Conservation (phyloP, 2,113 vertebrate species). For the Rutilus rutilus region DNA sequence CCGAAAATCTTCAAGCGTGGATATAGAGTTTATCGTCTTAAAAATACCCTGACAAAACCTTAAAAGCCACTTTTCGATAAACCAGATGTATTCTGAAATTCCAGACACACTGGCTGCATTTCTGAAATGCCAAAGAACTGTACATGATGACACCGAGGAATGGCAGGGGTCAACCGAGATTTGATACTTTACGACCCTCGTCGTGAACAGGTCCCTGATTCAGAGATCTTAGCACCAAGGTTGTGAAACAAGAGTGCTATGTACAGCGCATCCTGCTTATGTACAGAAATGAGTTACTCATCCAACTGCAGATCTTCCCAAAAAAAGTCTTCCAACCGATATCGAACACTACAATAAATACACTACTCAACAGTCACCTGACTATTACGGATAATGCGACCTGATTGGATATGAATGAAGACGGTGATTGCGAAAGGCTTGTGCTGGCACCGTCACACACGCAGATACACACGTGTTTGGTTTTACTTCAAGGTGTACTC, state of each 20-base stretch:
- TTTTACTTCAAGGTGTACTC: background rate
- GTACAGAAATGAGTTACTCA: constrained; percentile 15
- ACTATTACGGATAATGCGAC: constrained; percentile 8
- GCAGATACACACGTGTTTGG: constrained; percentile 2
- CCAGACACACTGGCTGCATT: background rate
- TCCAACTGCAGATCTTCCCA: constrained; percentile 5
- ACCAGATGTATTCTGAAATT: background rate
- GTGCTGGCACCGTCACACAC: constrained; percentile 55
- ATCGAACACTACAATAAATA: constrained; percentile 34
- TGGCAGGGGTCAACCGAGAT: background rate
- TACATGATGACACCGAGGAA: background rate
- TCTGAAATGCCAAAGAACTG: background rate
- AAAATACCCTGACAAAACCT: constrained; percentile 29
- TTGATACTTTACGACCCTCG: constrained; percentile 19
- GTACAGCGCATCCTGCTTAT: constrained; percentile 40
- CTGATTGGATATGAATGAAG: constrained; percentile 45
- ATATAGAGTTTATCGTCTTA: constrained; percentile 4
- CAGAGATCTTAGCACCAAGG: constrained; percentile 76
- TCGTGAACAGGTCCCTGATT: constrained; percentile 72
- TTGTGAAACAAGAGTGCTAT: constrained; percentile 64
- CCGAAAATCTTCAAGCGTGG: background rate
- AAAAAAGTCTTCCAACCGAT: background rate
- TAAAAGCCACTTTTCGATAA: background rate
- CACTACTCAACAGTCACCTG: constrained; percentile 18
- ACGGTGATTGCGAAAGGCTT: constrained; percentile 57